These are phyloP conservation scores for Eulemur rubriventer DNA, from an alignment of 2,797 vertebrate genomes.

Conservation along the genomic window DNA sequence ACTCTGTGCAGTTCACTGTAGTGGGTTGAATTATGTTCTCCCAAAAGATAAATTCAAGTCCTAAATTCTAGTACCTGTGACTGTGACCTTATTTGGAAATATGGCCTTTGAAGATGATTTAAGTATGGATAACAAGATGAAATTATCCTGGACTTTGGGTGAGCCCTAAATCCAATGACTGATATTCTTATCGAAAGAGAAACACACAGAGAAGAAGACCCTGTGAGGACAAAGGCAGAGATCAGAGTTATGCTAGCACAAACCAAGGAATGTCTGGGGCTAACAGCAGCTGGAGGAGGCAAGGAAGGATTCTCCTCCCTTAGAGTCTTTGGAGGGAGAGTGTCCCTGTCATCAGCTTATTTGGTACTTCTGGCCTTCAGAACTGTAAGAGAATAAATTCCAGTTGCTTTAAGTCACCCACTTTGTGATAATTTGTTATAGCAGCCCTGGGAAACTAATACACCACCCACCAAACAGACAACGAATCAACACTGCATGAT, in stretches of 20 bases:
- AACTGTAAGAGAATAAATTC: background rate
- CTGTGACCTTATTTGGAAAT: background rate
- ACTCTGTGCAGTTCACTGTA: background rate
- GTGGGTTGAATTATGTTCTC: background rate
- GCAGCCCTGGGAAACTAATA: background rate
- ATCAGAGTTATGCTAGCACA: background rate
- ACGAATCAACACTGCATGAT: background rate
- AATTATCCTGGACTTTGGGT: background rate
- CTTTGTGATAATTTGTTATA: background rate
- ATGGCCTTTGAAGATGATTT: background rate
- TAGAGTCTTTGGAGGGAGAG: background rate
- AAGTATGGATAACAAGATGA: background rate
- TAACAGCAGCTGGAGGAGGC: background rate
- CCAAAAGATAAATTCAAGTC: rapidly evolving
- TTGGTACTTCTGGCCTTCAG: background rate
- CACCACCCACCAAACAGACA: background rate
- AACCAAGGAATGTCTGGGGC: background rate
- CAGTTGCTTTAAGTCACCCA: background rate
- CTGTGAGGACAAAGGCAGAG: background rate
- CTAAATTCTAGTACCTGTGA: no score
- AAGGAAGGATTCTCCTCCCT: background rate
- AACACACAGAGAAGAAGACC: background rate
- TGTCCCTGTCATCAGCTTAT: background rate
- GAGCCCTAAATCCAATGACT: background rate
- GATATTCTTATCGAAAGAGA: background rate